Evolutionary conservation across 2,797 vertebrate species (phyloP), one percentile per base, ranked within the genome.

Genomic region (Tinamus major): DNA sequence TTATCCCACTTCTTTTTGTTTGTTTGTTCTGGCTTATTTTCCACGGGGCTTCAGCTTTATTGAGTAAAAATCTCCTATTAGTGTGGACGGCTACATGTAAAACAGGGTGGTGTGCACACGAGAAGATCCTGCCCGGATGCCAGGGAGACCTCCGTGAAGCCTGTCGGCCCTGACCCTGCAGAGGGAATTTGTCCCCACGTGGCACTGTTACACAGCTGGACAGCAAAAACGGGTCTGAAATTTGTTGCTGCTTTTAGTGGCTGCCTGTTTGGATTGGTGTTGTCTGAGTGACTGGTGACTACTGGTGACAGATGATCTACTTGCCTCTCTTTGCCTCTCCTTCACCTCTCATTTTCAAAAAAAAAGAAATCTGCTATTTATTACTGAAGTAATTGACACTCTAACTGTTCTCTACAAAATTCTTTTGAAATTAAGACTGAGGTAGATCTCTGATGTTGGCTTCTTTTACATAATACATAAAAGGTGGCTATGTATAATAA

Each of bases 381-480:
- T 63, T 81, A 35, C 35, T 67, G 56, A 74, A 70, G 26, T 91
- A 84, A 84, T 68, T 81, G 88, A 88, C 33, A 39, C 27, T 41
- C 0, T 79, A 70, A 37, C 33, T 81, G 63, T 44, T 92, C 56
- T 77, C 35, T 72, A 58, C 56, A 81, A 92, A 90, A 90, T 41
- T 69, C 59, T 79, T 90, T 79, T 81, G 27, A 92, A 88, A 82
- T 79, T 2, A 86, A 84, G 84, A 92, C 74, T 67, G 3, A 79
- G 27, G 35, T 81, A 55, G 26, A 67, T 88, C 69, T 89, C 79
- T 94, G 61, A 88, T 74, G 29, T 21, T 81, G 27, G 16, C 15
- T 88, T 86, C 17, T 84, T 94, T 94, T 94, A 63, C 68, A 72
- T 79, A 86, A 88, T 79, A 74, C 58, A 64, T 79, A 70, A 93